Conservation (phyloP, 1,140 invertebrate genomes). For the Bombus polaris region DNA sequence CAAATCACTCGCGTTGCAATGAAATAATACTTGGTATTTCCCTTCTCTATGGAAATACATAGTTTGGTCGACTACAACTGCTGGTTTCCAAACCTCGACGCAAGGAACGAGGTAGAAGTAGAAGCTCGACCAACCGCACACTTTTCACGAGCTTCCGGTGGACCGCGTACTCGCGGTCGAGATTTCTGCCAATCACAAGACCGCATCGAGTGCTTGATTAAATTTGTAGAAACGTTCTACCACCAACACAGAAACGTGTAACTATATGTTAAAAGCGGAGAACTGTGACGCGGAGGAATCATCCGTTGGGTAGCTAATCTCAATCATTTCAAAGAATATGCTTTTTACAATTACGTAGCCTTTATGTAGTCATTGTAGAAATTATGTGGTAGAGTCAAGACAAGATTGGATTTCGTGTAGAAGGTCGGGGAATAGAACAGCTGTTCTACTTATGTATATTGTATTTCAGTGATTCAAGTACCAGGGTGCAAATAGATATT, state of each 20-base stretch:
- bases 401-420: background rate
- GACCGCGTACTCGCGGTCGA: background rate
- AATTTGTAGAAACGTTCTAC: background rate
- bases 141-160: background rate
- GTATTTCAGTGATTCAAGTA: background rate
- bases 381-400: background rate
- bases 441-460: background rate
- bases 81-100: background rate
- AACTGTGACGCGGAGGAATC: background rate
- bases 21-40: too few relatives aligned
- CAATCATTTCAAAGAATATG: background rate
- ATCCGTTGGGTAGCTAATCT: background rate
- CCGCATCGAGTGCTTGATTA: background rate
- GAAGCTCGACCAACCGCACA: conserved; percentile 7
- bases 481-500: too few relatives aligned
- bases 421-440: background rate
- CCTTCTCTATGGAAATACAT: background rate
- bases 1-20: too few relatives aligned
- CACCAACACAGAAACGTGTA: background rate
- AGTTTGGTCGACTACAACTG: background rate
- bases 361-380: background rate
- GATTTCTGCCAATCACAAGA: conserved; percentile 1
- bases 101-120: background rate
- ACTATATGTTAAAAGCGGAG: background rate
- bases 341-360: background rate